Percentiles rank a stretch among this genome's conserved stretches.
phyloP scores from a whole-genome alignment of 1,140 invertebrate species.

The Temnothorax nylanderi region DNA sequence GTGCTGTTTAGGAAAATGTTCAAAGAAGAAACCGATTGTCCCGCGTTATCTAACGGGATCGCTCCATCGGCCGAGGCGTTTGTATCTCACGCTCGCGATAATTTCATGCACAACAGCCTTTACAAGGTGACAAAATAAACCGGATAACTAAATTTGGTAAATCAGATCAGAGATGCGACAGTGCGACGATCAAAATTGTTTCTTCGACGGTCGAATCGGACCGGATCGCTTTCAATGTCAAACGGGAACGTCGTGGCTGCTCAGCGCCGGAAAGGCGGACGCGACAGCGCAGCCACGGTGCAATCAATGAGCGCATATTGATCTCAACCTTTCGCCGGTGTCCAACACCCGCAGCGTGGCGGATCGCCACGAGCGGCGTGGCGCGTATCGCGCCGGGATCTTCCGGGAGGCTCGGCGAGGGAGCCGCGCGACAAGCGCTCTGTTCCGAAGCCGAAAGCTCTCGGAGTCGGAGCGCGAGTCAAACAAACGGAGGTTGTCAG shows the following conservation, averaged over 20 bases:
- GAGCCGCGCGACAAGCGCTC: neutral
- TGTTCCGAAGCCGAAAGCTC: neutral
- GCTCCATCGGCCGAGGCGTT: neutral
- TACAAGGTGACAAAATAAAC: neutral
- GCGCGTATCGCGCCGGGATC: neutral
- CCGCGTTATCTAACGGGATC: no score
- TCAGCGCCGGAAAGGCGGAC: constrained; percentile 52
- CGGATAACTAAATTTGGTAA: neutral
- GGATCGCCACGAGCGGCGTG: constrained; percentile 59
- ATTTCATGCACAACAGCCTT: neutral
- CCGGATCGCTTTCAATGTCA: neutral
- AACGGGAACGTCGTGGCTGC: neutral
- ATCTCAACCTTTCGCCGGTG: constrained; percentile 76
- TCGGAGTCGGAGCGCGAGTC: neutral
- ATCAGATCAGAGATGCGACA: neutral
- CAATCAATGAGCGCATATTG: constrained; percentile 80
- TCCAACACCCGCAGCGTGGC: constrained; percentile 74
- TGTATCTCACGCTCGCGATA: neutral
- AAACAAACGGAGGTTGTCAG: neutral
- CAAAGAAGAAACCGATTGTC: no score
- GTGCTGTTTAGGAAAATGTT: no score
- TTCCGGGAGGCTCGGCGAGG: neutral
- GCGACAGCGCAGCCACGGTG: constrained; percentile 72
- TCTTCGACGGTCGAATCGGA: neutral
- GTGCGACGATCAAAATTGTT: no score